A percentile compares a stretch with the other conserved stretches of the same genome.
Conservation (phyloP, 1,140 invertebrate genomes). For the Drosophila parvula region DNA sequence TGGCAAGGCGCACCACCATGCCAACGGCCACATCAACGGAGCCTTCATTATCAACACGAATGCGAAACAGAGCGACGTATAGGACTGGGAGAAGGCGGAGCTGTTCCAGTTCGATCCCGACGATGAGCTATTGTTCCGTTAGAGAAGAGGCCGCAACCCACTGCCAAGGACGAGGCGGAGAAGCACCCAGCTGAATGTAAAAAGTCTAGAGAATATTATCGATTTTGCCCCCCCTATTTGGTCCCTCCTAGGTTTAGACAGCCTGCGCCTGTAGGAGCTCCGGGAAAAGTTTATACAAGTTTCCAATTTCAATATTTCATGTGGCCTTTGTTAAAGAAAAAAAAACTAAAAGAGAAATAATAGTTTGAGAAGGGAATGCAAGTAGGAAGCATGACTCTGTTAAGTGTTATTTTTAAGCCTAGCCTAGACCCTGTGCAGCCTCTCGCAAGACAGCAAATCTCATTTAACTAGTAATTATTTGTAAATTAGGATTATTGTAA, state of each 20-base stretch:
- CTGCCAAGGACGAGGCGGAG: conserved; percentile 26
- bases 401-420: conserved; percentile 58
- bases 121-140: conserved; percentile 71
- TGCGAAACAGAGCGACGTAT: conserved; percentile 84
- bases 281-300: conserved; percentile 54
- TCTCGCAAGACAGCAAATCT: conserved; percentile 48
- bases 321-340: conserved; percentile 72
- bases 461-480: conserved; percentile 59
- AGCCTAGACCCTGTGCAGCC: conserved; percentile 40
- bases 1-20: conserved; percentile 54
- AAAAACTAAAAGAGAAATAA: conserved; percentile 17
- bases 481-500: conserved; percentile 36
- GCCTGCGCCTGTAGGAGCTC: conserved; percentile 21
- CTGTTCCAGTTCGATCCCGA: conserved; percentile 75
- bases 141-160: conserved; percentile 16
- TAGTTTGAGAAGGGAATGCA: conserved; percentile 15
- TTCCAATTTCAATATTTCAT: conserved; percentile 76
- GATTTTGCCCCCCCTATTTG: conserved; percentile 25
- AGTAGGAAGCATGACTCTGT: conserved; percentile 23
- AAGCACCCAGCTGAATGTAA: conserved; percentile 44
- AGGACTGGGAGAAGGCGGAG: conserved; percentile 81
- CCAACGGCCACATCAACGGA: conserved; percentile 80
- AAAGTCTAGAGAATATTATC: conserved; percentile 45
- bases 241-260: conserved; percentile 49
- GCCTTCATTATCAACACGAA: conserved; percentile 84